Evolutionary conservation across 2,113 vertebrate genomes (phyloP).

Genomic region (Montifringilla adamsi): DNA sequence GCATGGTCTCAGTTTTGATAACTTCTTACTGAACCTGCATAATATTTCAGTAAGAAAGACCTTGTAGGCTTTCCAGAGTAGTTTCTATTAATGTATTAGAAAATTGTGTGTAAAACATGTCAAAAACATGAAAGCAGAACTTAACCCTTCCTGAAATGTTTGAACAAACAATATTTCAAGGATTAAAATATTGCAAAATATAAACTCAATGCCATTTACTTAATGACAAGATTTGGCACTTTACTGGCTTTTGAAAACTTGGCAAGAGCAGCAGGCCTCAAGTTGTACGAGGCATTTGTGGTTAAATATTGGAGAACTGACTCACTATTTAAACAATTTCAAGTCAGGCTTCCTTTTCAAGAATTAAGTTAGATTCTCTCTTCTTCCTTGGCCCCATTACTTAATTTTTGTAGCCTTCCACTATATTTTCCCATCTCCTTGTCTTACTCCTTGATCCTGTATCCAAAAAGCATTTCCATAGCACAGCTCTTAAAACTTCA

Average conservation of each 20-base stretch:
- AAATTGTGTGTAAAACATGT: neutral
- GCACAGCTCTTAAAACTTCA: neutral
- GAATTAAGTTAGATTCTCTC: neutral
- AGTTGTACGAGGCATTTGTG: slow-evolving; percentile 37
- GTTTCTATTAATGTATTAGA: neutral
- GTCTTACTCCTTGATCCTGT: neutral
- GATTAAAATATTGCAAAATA: neutral
- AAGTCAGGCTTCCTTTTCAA: slow-evolving; percentile 26
- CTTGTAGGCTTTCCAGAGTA: neutral
- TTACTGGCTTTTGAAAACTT: slow-evolving; percentile 17
- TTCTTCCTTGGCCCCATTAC: neutral
- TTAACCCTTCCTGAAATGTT: slow-evolving; percentile 13
- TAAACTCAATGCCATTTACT: neutral
- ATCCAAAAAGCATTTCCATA: neutral
- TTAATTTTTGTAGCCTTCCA: neutral
- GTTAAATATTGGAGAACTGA: slow-evolving; percentile 42
- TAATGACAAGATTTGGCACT: neutral
- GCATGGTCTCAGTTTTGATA: neutral
- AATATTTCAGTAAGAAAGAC: neutral
- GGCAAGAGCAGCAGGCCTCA: neutral
- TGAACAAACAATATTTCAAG: neutral
- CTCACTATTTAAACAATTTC: slow-evolving; percentile 38
- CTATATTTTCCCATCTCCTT: neutral
- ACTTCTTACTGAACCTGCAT: neutral
- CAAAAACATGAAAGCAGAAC: neutral